phyloP scores from a whole-genome alignment of 2,797 vertebrate species.

The Xyrichtys novacula region DNA sequence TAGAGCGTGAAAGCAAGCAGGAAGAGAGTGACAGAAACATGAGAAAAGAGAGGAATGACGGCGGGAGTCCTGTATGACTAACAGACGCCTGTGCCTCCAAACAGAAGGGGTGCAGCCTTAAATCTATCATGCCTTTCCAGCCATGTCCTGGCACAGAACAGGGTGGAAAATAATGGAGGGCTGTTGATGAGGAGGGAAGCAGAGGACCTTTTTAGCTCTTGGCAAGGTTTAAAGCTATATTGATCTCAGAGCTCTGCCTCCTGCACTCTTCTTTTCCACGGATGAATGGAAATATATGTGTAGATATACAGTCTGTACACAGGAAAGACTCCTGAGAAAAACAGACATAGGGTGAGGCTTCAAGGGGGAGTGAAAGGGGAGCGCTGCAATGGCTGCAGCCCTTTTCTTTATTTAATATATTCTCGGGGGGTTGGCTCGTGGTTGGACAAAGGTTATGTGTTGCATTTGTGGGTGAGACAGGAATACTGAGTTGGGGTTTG shows the following conservation, averaged over 20 bases:
- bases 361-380: constrained; percentile 7
- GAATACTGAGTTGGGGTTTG: constrained; percentile 36
- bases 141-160: constrained; percentile 25
- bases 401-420: constrained; percentile 17
- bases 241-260: constrained; percentile 46
- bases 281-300: constrained; percentile 8
- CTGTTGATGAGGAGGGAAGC: neutral
- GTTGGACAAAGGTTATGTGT: constrained; percentile 10
- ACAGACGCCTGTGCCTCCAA: constrained; percentile 50
- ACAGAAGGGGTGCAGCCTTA: constrained; percentile 37
- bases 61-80: constrained; percentile 42
- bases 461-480: constrained; percentile 12
- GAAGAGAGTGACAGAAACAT: constrained; percentile 25
- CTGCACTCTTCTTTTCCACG: constrained; percentile 21
- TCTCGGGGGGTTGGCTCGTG: neutral
- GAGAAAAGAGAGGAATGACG: constrained; percentile 24
- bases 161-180: constrained; percentile 9
- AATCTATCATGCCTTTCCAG: constrained; percentile 41
- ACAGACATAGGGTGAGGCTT: constrained; percentile 56
- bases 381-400: constrained; percentile 38
- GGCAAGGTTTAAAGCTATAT: constrained; percentile 37
- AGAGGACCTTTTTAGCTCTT: constrained; percentile 27
- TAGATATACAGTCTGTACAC: constrained; percentile 13
- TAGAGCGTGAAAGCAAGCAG: constrained; percentile 59
- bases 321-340: constrained; percentile 27